Evolutionary conservation across 2,797 vertebrate species (phyloP), one percentile per base, ranked within the genome.

Genomic region (Sitta carolinensis): DNA sequence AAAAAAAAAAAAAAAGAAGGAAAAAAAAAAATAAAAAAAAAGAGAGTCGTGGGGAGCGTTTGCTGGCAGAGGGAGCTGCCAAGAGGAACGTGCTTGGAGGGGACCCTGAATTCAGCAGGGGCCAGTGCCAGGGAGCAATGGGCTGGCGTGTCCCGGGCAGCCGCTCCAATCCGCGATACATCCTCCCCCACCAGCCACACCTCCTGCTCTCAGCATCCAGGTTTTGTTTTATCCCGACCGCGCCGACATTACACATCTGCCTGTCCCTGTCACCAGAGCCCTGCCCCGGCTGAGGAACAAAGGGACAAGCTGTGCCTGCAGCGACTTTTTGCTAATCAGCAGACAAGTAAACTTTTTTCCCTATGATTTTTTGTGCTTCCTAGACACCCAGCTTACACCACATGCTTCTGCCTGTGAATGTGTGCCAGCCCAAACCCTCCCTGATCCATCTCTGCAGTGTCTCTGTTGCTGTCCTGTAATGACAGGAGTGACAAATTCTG

Each of bases 111-210:
- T 70, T 43, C 59, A 67, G 32, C 16, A 48, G 67, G 52, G 61
- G 7, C 10, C 0, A 4, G 13, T 51, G 66, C 69, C 80, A 32
- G 42, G 9, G 45, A 90, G 66, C 64, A 63, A 0, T 29, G 26
- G 26, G 50, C 21, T 42, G n/a, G n/a, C n/a, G n/a, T n/a, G n/a
- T n/a, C n/a, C n/a, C n/a, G n/a, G n/a, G n/a, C n/a, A n/a, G n/a
- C n/a, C n/a, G n/a, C n/a, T 36, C 36, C 36, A 36, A 68, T 12
- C 29, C n/a, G 34, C 9, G 21, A 16, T 15, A 13, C 0, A 1
- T 26, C 38, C 54, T 54, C 72, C 18, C n/a, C 13, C 40, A 36
- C 7, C 88, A 59, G 57, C 47, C 30, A 18, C 42, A 32, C 52
- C 30, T 77, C 55, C 47, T 20, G 50, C 54, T 52, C 67, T 50